Percentiles rank a stretch among this genome's conserved stretches.
These are phyloP conservation scores for Manis crassicaudata DNA, from an alignment of 2,797 vertebrate genomes.

Conservation along the genomic window DNA sequence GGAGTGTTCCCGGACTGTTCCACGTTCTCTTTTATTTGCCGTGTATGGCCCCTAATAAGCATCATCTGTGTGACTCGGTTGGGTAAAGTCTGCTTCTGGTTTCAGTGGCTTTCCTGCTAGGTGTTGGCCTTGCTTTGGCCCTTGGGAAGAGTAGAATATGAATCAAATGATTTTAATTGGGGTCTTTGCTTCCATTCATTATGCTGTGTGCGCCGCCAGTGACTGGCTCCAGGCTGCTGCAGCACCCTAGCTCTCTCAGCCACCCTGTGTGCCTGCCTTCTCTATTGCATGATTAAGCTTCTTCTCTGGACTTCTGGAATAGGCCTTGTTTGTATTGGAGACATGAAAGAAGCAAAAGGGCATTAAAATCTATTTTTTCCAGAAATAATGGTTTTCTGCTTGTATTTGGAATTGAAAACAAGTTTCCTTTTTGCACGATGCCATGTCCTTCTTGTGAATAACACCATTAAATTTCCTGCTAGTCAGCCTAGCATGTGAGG, in stretches of 20 bases:
- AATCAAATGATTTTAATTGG: background rate
- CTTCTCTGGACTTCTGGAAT: background rate
- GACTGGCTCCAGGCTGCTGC: too few species aligned
- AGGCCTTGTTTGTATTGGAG: background rate
- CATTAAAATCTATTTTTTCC: background rate
- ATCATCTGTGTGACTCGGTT: background rate
- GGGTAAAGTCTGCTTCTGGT: background rate
- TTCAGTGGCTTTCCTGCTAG: background rate
- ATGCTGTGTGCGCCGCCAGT: background rate
- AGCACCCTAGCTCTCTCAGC: background rate
- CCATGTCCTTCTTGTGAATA: background rate
- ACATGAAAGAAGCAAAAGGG: background rate
- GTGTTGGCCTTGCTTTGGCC: background rate
- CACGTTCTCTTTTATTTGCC: background rate
- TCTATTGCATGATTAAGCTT: background rate
- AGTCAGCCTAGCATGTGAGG: background rate
- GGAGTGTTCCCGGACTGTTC: background rate
- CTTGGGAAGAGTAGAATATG: background rate
- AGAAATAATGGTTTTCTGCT: background rate
- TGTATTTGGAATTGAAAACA: constrained; percentile 32
- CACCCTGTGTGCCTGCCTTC: background rate
- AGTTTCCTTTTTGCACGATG: background rate
- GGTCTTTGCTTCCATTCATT: background rate
- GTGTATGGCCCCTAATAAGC: background rate
- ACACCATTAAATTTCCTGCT: background rate